Base-by-base conservation (phyloP, 1,140 invertebrate species). In the Drosophila arawakana region DNA sequence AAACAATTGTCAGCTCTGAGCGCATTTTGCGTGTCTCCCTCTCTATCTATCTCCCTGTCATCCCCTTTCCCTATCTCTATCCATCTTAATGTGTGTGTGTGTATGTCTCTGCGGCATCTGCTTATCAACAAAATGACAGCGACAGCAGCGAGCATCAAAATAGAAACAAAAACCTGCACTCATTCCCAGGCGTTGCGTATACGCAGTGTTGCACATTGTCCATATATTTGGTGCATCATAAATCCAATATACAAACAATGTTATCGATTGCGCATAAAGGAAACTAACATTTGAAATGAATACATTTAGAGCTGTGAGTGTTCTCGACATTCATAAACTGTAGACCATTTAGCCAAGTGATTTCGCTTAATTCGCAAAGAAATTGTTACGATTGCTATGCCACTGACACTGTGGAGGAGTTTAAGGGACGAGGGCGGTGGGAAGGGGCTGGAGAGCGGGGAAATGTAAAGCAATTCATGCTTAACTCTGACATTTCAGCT, bases 401-500 rank as follows among this genome's bases (percentile, higher is more conserved):
- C 41, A 13, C 21, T 11, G 25, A 34, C 44, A 9, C 7, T 39
- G 41, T 4, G 13, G 13, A n/a, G 15, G 44, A 57, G 43, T 21
- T 1, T 11, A 46, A 35, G 25, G n/a, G 15, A 15, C 15, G 15
- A 15, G 15, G 15, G 15, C 15, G 15, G 21, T 11, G 25, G 30
- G 11, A 21, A 9, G 5, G 10, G 6, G n/a, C 8, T 18, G 13
- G 18, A 35, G 13, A 47, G 54, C 13, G 8, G 2, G 13, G 43
- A 18, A 30, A 35, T n/a, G 25, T 5, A 7, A 52, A 55, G 35
- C n/a, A 83, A 83, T 78, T 83, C 80, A 80, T 83, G 83, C 80
- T 81, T 78, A 84, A 88, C 84, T 30, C 25, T 88, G 84, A 78
- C 84, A 88, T 84, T 88, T 89, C 81, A 84, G 78, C 81, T 89